Percentiles rank a stretch among this genome's conserved stretches.
Evolutionary conservation across 2,113 vertebrate species (phyloP).

Genomic region (Amphiprion percula): DNA sequence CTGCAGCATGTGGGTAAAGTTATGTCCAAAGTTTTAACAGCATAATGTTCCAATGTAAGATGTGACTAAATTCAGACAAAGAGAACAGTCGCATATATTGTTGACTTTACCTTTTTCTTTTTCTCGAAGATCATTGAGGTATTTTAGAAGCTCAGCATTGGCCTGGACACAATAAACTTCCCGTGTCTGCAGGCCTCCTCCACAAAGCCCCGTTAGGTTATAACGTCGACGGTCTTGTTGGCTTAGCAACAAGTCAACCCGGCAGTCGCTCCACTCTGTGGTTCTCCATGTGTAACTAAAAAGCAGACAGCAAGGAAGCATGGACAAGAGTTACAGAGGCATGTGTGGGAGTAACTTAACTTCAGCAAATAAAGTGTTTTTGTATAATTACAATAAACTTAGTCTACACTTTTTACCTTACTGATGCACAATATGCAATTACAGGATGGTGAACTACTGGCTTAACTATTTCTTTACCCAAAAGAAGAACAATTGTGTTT

Average conservation of each 20-base stretch:
- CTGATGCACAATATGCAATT: too few species aligned
- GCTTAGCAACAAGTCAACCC: slow-evolving; percentile 91
- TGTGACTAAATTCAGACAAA: too few species aligned
- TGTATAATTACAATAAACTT: too few species aligned
- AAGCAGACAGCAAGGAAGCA: background rate
- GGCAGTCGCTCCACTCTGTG: slow-evolving; percentile 95
- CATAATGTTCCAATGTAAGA: too few species aligned
- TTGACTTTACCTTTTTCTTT: slow-evolving; percentile 88
- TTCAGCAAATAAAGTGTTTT: background rate
- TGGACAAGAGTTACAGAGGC: background rate
- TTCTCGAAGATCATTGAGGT: slow-evolving; percentile 85
- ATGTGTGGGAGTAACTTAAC: slow-evolving; percentile 7
- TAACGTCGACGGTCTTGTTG: slow-evolving; percentile 94
- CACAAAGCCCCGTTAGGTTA: slow-evolving; percentile 94
- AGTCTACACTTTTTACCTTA: too few species aligned
- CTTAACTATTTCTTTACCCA: background rate
- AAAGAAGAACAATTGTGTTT: background rate
- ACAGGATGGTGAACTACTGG: background rate
- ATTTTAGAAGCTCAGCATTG: slow-evolving; percentile 89
- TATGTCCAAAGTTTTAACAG: too few species aligned
- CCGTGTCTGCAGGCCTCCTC: slow-evolving; percentile 93
- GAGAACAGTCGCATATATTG: too few species aligned
- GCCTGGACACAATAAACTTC: slow-evolving; percentile 93
- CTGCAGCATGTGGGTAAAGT: too few species aligned
- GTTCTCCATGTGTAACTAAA: slow-evolving; percentile 92